These are phyloP conservation scores for Phrynocephalus forsythii DNA, from an alignment of 2,797 vertebrate genomes.

Conservation along the genomic window DNA sequence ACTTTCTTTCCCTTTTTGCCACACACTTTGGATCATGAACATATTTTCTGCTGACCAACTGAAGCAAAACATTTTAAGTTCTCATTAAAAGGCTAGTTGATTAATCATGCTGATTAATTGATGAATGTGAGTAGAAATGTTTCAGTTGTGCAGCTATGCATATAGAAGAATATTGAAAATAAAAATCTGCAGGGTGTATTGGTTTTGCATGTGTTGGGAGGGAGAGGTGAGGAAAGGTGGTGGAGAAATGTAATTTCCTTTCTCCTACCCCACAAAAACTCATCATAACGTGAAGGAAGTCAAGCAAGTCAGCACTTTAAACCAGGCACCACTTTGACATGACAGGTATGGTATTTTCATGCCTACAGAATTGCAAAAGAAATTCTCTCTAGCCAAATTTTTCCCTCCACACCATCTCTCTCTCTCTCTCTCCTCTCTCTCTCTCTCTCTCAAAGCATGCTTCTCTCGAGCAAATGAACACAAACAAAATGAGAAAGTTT, in stretches of 20 bases:
- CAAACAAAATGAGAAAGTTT: slow-evolving; percentile 67
- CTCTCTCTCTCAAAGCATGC: slow-evolving; percentile 46
- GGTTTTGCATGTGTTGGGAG: background rate
- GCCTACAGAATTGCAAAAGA: slow-evolving; percentile 66
- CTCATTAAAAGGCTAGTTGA: slow-evolving; percentile 14
- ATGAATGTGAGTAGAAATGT: background rate
- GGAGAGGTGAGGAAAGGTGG: background rate
- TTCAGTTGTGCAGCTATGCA: background rate
- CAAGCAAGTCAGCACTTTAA: slow-evolving; percentile 54
- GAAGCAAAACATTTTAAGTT: background rate
- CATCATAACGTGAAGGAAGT: slow-evolving; percentile 47
- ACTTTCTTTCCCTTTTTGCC: background rate
- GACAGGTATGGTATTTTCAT: slow-evolving; percentile 74
- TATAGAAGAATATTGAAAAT: background rate
- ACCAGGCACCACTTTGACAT: slow-evolving; percentile 64
- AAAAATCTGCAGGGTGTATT: background rate
- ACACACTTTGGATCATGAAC: background rate
- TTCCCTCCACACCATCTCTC: background rate
- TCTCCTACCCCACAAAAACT: slow-evolving; percentile 37
- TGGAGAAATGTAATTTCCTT: slow-evolving; percentile 32
- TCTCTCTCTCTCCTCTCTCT: slow-evolving; percentile 3
- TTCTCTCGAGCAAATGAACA: slow-evolving; percentile 67
- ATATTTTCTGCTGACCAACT: background rate
- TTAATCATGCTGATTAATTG: slow-evolving; percentile 6
- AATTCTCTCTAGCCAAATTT: slow-evolving; percentile 68